phyloP scores from a whole-genome alignment of 2,888 invertebrate species.

The Yponomeuta cagnagella region DNA sequence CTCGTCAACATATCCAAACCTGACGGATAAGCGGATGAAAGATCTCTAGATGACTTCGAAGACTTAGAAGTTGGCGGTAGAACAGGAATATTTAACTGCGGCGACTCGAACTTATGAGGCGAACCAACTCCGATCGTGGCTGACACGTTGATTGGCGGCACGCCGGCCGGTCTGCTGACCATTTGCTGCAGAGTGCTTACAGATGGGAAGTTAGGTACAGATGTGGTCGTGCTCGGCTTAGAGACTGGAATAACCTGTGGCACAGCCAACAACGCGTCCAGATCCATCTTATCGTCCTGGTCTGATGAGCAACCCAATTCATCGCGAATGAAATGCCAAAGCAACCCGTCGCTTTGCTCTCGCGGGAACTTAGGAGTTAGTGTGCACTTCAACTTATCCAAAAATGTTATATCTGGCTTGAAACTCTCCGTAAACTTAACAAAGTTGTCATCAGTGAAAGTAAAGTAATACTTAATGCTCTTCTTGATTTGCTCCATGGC shows the following conservation, averaged over 20 bases:
- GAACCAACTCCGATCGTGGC: constrained; percentile 62
- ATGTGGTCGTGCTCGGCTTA: constrained; percentile 53
- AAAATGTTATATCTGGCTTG: constrained; percentile 82
- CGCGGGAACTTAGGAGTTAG: constrained; percentile 88
- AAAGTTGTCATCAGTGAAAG: constrained; percentile 62
- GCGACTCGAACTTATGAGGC: constrained; percentile 75
- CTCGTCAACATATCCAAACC: constrained; percentile 71
- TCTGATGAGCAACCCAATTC: constrained; percentile 81
- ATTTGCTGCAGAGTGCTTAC: constrained; percentile 70
- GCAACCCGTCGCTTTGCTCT: constrained; percentile 83
- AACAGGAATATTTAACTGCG: constrained; percentile 75
- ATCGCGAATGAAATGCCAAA: constrained; percentile 88
- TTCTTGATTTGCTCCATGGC: constrained; percentile 90
- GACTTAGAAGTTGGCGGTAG: constrained; percentile 76
- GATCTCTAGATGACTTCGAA: constrained; percentile 72
- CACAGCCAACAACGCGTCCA: constrained; percentile 74
- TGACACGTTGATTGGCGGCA: constrained; percentile 67
- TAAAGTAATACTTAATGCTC: constrained; percentile 89
- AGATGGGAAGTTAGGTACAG: constrained; percentile 64
- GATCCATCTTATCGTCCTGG: constrained; percentile 81
- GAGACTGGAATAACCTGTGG: constrained; percentile 70
- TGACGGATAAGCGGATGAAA: constrained; percentile 66
- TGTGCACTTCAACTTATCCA: constrained; percentile 90
- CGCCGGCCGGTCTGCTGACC: constrained; percentile 69
- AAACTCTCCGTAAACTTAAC: constrained; percentile 77